Conservation (phyloP, 92 coral and sea anemone genomes). For the Meandrina meandrites region DNA sequence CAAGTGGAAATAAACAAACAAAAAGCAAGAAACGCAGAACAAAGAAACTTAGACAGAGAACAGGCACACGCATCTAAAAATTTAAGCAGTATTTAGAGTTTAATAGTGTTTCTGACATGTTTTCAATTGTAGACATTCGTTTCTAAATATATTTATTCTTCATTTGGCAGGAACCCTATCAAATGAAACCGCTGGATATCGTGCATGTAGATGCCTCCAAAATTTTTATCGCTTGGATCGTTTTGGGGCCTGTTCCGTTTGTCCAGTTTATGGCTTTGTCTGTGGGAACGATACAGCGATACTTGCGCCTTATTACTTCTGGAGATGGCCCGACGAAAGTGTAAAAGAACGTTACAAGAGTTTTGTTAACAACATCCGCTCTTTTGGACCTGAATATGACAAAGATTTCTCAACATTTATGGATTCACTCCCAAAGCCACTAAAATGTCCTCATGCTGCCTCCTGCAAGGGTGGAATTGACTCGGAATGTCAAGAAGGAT, state of each 20-base stretch:
- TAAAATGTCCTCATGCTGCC: constrained; percentile 48
- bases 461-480: constrained; percentile 52
- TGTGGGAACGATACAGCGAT: constrained; percentile 45
- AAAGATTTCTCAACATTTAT: constrained; percentile 13
- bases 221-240: constrained; percentile 55
- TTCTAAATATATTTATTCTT: too few relatives aligned
- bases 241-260: constrained; percentile 43
- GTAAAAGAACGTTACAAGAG: background rate
- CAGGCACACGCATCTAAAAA: too few relatives aligned
- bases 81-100: too few relatives aligned
- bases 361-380: constrained; percentile 35
- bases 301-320: constrained; percentile 37
- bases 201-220: constrained; percentile 47
- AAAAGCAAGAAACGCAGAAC: too few relatives aligned
- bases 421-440: constrained; percentile 29
- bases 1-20: too few relatives aligned
- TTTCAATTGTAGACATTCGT: too few relatives aligned
- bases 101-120: too few relatives aligned
- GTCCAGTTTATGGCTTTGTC: constrained; percentile 35
- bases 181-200: background rate
- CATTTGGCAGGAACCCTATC: constrained; percentile 35
- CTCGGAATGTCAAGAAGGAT: constrained; percentile 47
- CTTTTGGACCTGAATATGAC: constrained; percentile 2
- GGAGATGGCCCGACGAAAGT: constrained; percentile 40
- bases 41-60: too few relatives aligned